These are phyloP conservation scores for Lochmaea capreae DNA, from an alignment of 2,888 invertebrate genomes.

Conservation along the genomic window DNA sequence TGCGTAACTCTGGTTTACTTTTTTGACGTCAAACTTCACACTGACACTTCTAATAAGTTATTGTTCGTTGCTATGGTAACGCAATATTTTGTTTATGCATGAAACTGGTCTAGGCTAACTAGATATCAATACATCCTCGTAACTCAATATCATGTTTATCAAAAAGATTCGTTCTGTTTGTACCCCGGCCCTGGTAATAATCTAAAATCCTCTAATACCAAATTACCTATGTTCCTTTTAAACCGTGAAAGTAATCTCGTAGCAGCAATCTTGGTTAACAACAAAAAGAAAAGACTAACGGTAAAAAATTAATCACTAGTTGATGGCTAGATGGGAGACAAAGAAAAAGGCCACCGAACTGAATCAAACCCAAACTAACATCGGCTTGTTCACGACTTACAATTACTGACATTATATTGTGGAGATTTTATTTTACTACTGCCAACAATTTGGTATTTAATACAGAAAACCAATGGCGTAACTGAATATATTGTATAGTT, in stretches of 20 bases:
- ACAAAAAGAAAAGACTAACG: slow-evolving; percentile 8
- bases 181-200: not conserved
- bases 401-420: slow-evolving; percentile 9
- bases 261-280: slow-evolving; percentile 3
- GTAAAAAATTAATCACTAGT: slow-evolving; percentile 10
- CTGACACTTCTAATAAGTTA: no score
- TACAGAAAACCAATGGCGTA: not conserved
- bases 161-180: no score
- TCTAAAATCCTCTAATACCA: no score
- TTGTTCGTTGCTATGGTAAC: no score
- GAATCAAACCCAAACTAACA: slow-evolving; percentile 8
- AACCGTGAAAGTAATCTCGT: slow-evolving; percentile 11
- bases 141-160: no score
- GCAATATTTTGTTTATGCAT: no score
- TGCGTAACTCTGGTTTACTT: no score
- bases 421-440: not conserved
- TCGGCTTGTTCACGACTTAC: slow-evolving; percentile 1
- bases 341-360: slow-evolving; percentile 20
- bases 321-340: slow-evolving; percentile 10
- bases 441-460: slow-evolving; percentile 1
- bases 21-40: no score
- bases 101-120: no score
- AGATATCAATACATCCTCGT: no score
- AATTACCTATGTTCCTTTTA: slow-evolving; percentile 9
- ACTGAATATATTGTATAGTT: no score